phyloP scores from a whole-genome alignment of 2,113 vertebrate species.

The Maccullochella peelii region DNA sequence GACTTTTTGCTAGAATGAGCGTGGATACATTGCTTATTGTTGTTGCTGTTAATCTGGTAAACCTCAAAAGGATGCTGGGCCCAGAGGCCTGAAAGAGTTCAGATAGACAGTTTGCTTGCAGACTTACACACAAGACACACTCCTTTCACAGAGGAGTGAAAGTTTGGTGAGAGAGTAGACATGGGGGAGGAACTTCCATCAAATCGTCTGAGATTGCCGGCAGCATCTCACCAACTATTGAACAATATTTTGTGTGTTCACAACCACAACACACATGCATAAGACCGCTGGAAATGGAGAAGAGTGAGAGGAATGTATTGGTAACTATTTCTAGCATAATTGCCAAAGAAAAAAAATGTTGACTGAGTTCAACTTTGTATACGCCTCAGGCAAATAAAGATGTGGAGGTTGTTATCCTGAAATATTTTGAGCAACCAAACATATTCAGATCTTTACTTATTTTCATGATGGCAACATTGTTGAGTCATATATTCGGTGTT shows the following conservation, averaged over 20 bases:
- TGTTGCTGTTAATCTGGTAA: conserved; percentile 28
- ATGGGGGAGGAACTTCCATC: conserved; percentile 33
- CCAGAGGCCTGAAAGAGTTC: conserved; percentile 24
- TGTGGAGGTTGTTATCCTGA: conserved; percentile 21
- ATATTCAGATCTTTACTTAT: background rate
- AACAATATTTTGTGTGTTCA: conserved; percentile 19
- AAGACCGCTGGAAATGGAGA: background rate
- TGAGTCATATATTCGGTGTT: background rate
- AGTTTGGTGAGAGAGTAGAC: conserved; percentile 23
- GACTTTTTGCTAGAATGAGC: conserved; percentile 36
- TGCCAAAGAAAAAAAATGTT: conserved; percentile 36
- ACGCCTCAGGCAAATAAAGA: conserved; percentile 6
- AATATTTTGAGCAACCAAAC: conserved; percentile 29
- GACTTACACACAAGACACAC: background rate
- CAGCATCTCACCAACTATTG: conserved; percentile 33
- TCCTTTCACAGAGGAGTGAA: conserved; percentile 18
- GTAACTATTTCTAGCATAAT: conserved; percentile 29
- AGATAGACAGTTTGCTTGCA: conserved; percentile 18
- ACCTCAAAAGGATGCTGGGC: conserved; percentile 8
- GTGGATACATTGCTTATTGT: conserved; percentile 14
- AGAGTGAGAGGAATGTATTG: conserved; percentile 12
- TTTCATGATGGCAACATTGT: background rate
- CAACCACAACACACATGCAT: background rate
- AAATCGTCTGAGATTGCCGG: conserved; percentile 38
- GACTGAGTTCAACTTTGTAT: conserved; percentile 33